Conservation (phyloP, 2,113 vertebrate genomes). For the Podarcis cretensis region DNA sequence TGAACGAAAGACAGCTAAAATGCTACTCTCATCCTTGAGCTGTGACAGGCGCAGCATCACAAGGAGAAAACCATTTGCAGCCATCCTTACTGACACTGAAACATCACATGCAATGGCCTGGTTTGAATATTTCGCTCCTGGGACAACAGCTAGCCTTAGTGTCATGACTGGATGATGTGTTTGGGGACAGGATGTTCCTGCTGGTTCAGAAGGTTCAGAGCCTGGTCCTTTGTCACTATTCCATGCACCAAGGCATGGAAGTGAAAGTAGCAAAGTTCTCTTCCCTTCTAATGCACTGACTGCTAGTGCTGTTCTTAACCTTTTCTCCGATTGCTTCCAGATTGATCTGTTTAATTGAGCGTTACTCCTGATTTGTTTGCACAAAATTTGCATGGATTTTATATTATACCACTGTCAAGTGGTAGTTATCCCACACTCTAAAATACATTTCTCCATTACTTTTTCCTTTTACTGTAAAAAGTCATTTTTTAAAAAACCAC, state of each 20-base stretch:
- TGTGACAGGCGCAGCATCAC: no score
- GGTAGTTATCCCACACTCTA: no score
- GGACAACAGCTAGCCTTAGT: not conserved
- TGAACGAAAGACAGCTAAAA: no score
- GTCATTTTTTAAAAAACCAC: no score
- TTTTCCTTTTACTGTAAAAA: no score
- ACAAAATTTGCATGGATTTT: no score
- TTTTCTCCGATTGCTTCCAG: not conserved
- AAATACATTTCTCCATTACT: no score
- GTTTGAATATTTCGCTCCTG: not conserved
- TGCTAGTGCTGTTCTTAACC: not conserved
- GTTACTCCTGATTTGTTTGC: no score
- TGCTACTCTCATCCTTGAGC: no score
- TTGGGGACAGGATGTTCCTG: not conserved
- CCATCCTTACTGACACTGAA: not conserved
- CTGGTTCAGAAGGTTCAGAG: not conserved
- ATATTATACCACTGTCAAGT: no score
- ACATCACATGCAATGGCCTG: not conserved
- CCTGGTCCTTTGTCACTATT: not conserved
- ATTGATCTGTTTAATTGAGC: no score
- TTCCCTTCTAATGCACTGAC: not conserved
- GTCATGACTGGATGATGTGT: not conserved
- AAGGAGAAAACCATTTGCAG: no score
- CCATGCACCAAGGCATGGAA: not conserved
- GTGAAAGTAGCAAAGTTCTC: not conserved